These are phyloP conservation scores for Mionectes macconnelli DNA, from an alignment of 2,113 vertebrate genomes.

Conservation along the genomic window DNA sequence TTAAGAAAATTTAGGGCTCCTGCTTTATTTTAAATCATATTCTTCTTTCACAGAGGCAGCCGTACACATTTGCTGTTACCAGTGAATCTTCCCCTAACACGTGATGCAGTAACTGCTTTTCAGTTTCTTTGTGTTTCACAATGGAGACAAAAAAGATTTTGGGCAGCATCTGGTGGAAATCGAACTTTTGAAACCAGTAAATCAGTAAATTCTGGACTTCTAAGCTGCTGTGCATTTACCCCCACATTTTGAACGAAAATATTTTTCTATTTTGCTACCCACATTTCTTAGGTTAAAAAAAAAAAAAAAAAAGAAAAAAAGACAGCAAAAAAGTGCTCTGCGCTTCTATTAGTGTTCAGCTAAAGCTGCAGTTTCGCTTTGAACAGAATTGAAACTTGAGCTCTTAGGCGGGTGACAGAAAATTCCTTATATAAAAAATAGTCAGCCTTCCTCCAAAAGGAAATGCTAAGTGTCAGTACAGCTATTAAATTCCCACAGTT, in stretches of 20 bases:
- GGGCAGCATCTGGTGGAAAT: neutral
- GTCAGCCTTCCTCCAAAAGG: neutral
- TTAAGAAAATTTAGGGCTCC: neutral
- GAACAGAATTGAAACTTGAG: constrained; percentile 71
- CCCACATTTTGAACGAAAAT: neutral
- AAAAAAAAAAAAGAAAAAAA: accelerated
- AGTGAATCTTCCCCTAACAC: neutral
- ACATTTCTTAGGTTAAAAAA: neutral
- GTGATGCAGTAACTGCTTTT: neutral
- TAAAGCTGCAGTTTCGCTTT: constrained; percentile 66
- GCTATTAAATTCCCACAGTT: neutral
- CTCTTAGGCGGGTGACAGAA: neutral
- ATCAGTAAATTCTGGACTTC: neutral
- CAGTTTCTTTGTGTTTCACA: neutral
- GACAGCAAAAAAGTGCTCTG: accelerated
- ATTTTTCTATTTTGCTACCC: neutral
- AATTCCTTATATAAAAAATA: neutral
- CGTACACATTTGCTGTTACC: neutral
- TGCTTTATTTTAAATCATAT: neutral
- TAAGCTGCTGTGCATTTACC: neutral
- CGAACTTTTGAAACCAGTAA: neutral
- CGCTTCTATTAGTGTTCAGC: neutral
- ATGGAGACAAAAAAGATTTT: neutral
- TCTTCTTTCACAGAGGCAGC: neutral
- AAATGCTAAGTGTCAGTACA: neutral